Conservation (phyloP, 2,888 invertebrate species). For the Halocaridina rubra region DNA sequence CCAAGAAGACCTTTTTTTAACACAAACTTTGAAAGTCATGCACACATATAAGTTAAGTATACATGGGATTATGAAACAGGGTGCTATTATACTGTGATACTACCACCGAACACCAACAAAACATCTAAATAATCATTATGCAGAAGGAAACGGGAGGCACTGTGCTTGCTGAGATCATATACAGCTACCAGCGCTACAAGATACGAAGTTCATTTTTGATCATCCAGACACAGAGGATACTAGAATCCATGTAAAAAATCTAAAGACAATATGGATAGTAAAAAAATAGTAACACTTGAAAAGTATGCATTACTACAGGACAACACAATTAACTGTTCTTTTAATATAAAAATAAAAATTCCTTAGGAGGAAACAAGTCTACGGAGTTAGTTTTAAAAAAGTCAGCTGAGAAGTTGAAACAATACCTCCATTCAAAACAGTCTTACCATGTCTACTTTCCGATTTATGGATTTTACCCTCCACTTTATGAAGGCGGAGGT, state of each 20-base stretch:
- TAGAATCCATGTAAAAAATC: background rate
- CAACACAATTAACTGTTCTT: background rate
- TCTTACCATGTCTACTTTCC: constrained; percentile 64
- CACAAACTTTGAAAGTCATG: no score
- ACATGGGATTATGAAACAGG: no score
- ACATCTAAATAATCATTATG: no score
- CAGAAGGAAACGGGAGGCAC: no score
- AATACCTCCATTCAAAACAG: constrained; percentile 26
- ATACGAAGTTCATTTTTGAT: background rate
- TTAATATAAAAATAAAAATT: background rate
- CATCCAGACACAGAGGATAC: background rate
- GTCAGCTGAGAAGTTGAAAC: background rate
- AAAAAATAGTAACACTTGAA: background rate
- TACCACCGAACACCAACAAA: no score
- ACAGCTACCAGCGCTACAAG: constrained; percentile 11
- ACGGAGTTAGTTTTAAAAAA: background rate
- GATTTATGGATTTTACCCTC: constrained; percentile 62
- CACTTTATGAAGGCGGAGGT: constrained; percentile 73
- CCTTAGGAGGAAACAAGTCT: background rate
- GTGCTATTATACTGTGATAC: no score
- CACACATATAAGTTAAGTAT: no score
- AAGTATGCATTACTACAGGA: background rate
- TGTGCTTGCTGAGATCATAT: background rate
- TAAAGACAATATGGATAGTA: background rate
- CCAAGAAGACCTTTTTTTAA: no score